Base-by-base conservation (phyloP, 2,888 invertebrate species). In the Brachyptera risi region DNA sequence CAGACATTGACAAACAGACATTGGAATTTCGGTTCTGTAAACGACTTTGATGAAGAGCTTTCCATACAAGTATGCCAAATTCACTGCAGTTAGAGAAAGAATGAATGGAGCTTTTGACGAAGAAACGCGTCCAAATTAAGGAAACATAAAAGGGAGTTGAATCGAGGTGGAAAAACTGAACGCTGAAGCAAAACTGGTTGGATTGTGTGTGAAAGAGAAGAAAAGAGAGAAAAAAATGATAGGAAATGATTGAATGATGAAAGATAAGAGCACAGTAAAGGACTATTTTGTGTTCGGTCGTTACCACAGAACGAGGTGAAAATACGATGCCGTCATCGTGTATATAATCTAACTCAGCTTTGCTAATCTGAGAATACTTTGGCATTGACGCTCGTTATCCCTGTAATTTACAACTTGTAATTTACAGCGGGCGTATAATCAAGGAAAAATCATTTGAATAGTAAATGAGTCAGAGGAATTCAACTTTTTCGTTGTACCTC, bases 141-240 rank as follows among this genome's bases (percentile, higher is more conserved):
- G 42, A 42, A 42, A 42, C 42, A 42, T 42, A 42, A 42, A 42
- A 42, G 42, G 42, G 21, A 42, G 17, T 42, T 17, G 42, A 42
- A 42, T 42, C 42, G 42, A 42, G 42, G 42, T 42, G 42, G 42
- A 42, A 42, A 42, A 42, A 42, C 42, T 42, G 42, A 42, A 42
- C 17, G 42, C 21, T 42, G 42, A 42, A 42, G 42, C 42, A 42
- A 42, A 19, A 42, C 17, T 42, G 42, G 42, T 42, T 5, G 42
- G 42, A 42, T 42, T 42, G 42, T 42, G 42, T 42, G 19, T 15
- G 21, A 38, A 42, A 42, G 21, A 19, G 42, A 15, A 42, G 9
- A 19, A 3, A 5, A 7, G 3, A 19, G 19, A 21, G 42, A 19
- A 7, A n/a, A n/a, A n/a, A n/a, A n/a, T n/a, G n/a, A n/a, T n/a